Evolutionary conservation across 2,888 invertebrate genomes (phyloP).

Genomic region (Mesodorylaimus sp.): DNA sequence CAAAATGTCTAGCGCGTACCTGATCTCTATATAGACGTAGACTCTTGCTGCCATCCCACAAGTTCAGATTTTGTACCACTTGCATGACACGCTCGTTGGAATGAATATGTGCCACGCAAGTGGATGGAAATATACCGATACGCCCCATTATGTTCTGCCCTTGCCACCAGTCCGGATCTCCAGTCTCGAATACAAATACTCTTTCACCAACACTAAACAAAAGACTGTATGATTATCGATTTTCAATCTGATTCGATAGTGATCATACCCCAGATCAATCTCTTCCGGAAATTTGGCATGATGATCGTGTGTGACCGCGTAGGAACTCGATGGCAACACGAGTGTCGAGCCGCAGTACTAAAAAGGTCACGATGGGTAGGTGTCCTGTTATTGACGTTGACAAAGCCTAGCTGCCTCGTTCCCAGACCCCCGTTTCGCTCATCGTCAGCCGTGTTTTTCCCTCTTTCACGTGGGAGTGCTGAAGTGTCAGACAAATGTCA

Average conservation of each 20-base stretch:
- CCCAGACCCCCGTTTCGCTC: too few species aligned
- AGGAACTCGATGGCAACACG: constrained; percentile 35
- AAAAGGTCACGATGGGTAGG: constrained; percentile 2
- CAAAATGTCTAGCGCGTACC: too few species aligned
- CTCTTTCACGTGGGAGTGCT: too few species aligned
- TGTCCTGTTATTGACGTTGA: constrained; percentile 2
- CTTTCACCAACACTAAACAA: constrained; percentile 54
- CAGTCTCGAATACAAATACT: constrained; percentile 77
- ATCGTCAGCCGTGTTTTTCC: too few species aligned
- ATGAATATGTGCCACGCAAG: constrained; percentile 25
- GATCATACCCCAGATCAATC: constrained; percentile 46
- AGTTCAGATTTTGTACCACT: constrained; percentile 25
- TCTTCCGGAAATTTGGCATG: constrained; percentile 82
- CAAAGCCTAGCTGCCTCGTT: too few species aligned
- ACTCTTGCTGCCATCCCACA: constrained; percentile 22
- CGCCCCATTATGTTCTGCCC: not conserved
- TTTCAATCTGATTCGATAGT: too few species aligned
- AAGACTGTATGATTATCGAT: too few species aligned
- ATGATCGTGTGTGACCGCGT: constrained; percentile 84
- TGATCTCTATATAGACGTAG: constrained; percentile 30
- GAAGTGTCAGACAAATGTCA: too few species aligned
- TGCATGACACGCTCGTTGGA: constrained; percentile 27
- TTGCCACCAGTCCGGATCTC: constrained; percentile 89
- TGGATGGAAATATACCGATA: constrained; percentile 29
- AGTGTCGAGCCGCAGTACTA: not conserved